These are phyloP conservation scores for Eilema caniola DNA, from an alignment of 2,888 invertebrate species.

Conservation along the genomic window DNA sequence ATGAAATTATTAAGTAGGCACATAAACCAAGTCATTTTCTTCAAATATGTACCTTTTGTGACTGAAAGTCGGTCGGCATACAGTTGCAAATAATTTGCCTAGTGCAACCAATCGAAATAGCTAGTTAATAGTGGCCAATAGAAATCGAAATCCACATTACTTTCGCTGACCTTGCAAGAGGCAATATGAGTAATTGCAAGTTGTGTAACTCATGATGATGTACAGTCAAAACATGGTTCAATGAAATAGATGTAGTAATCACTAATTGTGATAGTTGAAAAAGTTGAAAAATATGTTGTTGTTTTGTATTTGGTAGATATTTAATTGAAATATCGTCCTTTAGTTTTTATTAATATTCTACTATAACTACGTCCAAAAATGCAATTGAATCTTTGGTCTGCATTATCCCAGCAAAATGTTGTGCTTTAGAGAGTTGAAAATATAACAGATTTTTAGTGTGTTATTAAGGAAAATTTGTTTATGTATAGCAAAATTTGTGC, in stretches of 20 bases:
- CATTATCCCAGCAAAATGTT: too few relatives aligned
- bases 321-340: too few relatives aligned
- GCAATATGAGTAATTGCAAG: slow-evolving; percentile 67
- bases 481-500: too few relatives aligned
- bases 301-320: not conserved
- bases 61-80: not conserved
- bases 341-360: too few relatives aligned
- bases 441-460: too few relatives aligned
- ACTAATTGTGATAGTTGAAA: slow-evolving; percentile 37
- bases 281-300: too few relatives aligned
- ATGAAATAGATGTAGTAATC: slow-evolving; percentile 43
- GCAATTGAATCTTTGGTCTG: too few relatives aligned
- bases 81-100: slow-evolving; percentile 12
- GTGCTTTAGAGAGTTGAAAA: too few relatives aligned
- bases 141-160: slow-evolving; percentile 67
- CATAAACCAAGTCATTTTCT: not conserved
- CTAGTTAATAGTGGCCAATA: slow-evolving; percentile 30
- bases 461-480: too few relatives aligned
- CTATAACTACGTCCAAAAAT: too few relatives aligned
- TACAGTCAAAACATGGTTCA: slow-evolving; percentile 69
- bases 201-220: slow-evolving; percentile 63
- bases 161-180: slow-evolving; percentile 75
- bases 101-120: not conserved
- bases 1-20: too few relatives aligned
- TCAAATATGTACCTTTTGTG: not conserved